Conservation (phyloP, 2,888 invertebrate species). For the Conchocele bisecta region DNA sequence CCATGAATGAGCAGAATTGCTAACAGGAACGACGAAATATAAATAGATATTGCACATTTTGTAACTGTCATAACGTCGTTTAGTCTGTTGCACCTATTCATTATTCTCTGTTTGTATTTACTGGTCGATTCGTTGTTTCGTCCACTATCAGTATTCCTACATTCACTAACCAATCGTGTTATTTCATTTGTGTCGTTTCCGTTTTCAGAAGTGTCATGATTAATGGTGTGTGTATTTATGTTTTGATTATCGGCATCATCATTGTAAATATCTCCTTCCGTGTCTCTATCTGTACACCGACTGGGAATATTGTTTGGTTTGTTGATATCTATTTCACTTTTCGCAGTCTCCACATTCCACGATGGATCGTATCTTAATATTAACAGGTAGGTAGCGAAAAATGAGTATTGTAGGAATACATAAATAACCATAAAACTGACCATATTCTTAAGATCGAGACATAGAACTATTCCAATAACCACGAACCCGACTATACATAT, state of each 20-base stretch:
- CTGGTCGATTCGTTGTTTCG: no score
- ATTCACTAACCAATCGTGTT: no score
- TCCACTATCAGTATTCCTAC: no score
- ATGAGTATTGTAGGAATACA: conserved; percentile 86
- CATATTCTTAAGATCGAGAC: conserved; percentile 93
- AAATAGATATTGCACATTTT: conserved; percentile 26
- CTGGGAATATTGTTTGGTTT: no score
- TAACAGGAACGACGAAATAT: conserved; percentile 18
- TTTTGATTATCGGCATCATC: conserved; percentile 2
- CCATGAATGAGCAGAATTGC: conserved; percentile 23
- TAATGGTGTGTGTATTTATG: not conserved
- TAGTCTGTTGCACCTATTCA: no score
- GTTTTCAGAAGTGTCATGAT: conserved; percentile 17
- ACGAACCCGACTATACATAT: conserved; percentile 71
- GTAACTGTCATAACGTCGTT: conserved; percentile 12
- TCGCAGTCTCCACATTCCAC: no score
- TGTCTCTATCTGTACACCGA: conserved; percentile 20
- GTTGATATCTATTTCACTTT: no score
- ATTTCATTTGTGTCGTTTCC: no score
- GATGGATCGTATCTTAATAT: conserved; percentile 89
- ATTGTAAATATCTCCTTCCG: not conserved
- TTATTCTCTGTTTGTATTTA: no score
- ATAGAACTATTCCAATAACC: conserved; percentile 87
- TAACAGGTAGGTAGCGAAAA: conserved; percentile 94
- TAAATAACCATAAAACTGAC: conserved; percentile 95